phyloP scores from a whole-genome alignment of 2,888 invertebrate species.

The Pteria penguin region DNA sequence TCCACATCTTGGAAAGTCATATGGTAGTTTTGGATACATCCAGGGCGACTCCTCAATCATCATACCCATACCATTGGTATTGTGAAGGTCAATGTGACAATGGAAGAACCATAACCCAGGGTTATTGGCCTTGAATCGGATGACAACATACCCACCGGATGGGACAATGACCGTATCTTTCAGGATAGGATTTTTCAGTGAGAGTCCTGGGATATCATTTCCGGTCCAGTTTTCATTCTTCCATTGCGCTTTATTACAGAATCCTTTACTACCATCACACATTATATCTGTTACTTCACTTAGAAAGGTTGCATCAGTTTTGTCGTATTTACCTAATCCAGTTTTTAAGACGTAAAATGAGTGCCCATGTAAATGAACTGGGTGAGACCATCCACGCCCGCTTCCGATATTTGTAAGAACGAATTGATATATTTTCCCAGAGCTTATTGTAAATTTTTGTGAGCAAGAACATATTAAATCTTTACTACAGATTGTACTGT shows the following conservation, averaged over 20 bases:
- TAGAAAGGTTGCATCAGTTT: too few relatives aligned
- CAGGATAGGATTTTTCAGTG: slow-evolving; percentile 43
- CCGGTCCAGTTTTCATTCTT: slow-evolving; percentile 40
- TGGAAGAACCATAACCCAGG: too few relatives aligned
- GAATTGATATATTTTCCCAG: too few relatives aligned
- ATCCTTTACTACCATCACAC: slow-evolving; percentile 9
- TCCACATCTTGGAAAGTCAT: slow-evolving; percentile 14
- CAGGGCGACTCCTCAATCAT: not conserved
- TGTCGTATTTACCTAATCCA: too few relatives aligned
- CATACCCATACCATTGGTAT: slow-evolving; percentile 29
- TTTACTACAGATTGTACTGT: slow-evolving; percentile 23
- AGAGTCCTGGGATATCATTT: slow-evolving; percentile 39
- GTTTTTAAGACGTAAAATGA: too few relatives aligned
- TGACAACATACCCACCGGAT: slow-evolving; percentile 60
- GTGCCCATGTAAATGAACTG: too few relatives aligned
- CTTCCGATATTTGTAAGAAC: too few relatives aligned
- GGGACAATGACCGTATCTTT: slow-evolving; percentile 65
- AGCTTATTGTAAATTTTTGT: too few relatives aligned
- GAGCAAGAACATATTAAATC: slow-evolving; percentile 57
- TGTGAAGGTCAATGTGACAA: too few relatives aligned
- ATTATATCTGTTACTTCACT: too few relatives aligned
- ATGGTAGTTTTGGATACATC: slow-evolving; percentile 5
- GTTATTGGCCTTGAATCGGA: slow-evolving; percentile 58
- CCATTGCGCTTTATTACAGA: slow-evolving; percentile 51
- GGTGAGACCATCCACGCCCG: too few relatives aligned